Evolutionary conservation across 2,888 invertebrate genomes (phyloP), one percentile per base, ranked within the genome.

Genomic region (Euproctis similis): DNA sequence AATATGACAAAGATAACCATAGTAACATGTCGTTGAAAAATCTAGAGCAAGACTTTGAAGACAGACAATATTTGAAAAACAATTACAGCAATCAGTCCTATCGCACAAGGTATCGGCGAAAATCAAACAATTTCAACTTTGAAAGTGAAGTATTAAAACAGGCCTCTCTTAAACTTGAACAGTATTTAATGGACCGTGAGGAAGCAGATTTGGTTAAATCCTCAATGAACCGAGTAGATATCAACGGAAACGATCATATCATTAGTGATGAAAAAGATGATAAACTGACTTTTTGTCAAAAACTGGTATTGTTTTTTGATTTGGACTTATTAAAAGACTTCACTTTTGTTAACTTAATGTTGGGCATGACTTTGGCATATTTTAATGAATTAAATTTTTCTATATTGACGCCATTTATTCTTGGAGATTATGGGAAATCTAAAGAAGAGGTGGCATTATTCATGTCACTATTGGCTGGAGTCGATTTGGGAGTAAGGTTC

Each of bases 351-450:
- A 92, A 90, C 50, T 73, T 92, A 8, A 90, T 91, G 84, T 57
- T 91, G 29, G 92, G 92, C 1, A 78, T 92, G 25, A 91, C 90
- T 1, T 71, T 91, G 19, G 91, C 91, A 0, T 89, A 88, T 53
- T 91, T 91, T 49, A 88, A 88, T 3, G 92, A 92, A 62, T 50
- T 91, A 4, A 92, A 92, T 59, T 92, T 92, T 58, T 90, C 91
- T 1, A 86, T 92, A 26, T 54, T 92, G 26, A 91, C 91, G 0
- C 91, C 92, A 1, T 91, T 92, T 40, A 90, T 92, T 44, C 69
- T 92, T n/a, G 85, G 85, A 9, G 92, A 91, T 50, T 90, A 88
- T 49, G 87, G 89, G 0, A 87, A 89, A 46, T 69, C 69, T 1
- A 87, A 86, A 46, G 50, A 77, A 2, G 77, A 91, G 66, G 88